These are phyloP conservation scores for Glyphotaelius pellucidus DNA, from an alignment of 2,888 invertebrate genomes.

Conservation along the genomic window DNA sequence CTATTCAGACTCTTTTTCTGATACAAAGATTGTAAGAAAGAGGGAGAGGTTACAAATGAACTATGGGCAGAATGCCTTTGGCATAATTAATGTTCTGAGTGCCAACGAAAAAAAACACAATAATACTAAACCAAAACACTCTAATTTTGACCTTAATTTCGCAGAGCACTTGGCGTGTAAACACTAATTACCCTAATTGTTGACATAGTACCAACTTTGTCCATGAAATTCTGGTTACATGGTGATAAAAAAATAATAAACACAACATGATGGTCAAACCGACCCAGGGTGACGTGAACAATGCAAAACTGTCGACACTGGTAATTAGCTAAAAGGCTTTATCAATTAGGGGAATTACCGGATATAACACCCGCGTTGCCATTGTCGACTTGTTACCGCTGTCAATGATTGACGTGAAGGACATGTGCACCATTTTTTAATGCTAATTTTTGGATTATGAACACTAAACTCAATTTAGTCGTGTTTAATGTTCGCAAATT, in stretches of 20 bases:
- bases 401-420: neutral
- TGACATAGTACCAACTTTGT: neutral
- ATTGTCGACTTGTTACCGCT: neutral
- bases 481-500: neutral
- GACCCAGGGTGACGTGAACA: neutral
- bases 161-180: neutral
- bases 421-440: neutral
- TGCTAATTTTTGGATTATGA: neutral
- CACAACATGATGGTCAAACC: neutral
- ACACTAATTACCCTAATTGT: neutral
- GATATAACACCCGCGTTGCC: neutral
- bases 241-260: neutral
- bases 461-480: neutral
- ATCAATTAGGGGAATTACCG: neutral
- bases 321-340: neutral
- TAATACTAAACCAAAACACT: neutral
- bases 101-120: neutral
- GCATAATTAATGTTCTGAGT: too few species aligned
- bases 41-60: too few species aligned
- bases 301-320: neutral
- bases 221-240: neutral
- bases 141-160: neutral
- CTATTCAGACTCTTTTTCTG: too few species aligned
- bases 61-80: too few species aligned
- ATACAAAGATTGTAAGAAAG: too few species aligned